Conservation (phyloP, 2,797 vertebrate genomes). For the Schizopygopsis pylzovi region DNA sequence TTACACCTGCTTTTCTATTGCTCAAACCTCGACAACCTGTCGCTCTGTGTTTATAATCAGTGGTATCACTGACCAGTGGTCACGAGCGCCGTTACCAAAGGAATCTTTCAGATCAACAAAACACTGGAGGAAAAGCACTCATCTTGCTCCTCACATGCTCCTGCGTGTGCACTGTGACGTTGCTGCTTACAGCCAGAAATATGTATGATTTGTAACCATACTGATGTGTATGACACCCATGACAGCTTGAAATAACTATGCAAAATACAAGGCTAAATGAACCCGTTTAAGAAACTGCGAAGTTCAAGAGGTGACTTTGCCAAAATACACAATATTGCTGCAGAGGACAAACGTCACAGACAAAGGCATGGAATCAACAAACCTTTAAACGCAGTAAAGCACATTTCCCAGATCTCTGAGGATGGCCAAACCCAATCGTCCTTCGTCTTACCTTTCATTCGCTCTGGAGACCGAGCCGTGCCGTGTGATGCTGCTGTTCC, state of each 20-base stretch:
- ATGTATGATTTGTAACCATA: background rate
- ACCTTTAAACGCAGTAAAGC: conserved; percentile 16
- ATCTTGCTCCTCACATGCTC: conserved; percentile 34
- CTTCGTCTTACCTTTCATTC: conserved; percentile 81
- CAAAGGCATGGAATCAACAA: conserved; percentile 25
- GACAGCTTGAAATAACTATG: conserved; percentile 6
- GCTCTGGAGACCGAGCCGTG: conserved; percentile 85
- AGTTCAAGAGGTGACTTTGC: conserved; percentile 50
- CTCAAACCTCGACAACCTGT: conserved; percentile 3
- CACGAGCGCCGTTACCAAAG: background rate
- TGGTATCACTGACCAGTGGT: background rate
- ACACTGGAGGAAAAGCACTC: background rate
- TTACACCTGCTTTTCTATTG: background rate
- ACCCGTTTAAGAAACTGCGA: conserved; percentile 17
- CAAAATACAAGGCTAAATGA: conserved; percentile 5
- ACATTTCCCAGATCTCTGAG: conserved; percentile 19
- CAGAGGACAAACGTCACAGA: conserved; percentile 37
- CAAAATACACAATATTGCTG: conserved; percentile 38
- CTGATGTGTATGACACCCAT: conserved; percentile 32
- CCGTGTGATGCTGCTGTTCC: conserved; percentile 85
- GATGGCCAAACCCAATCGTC: conserved; percentile 1
- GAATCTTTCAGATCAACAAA: conserved; percentile 19
- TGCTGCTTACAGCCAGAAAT: conserved; percentile 1
- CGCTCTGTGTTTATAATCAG: background rate
- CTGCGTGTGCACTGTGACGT: conserved; percentile 41